Conservation (phyloP, 1,140 invertebrate genomes). For the Centruroides vittatus region DNA sequence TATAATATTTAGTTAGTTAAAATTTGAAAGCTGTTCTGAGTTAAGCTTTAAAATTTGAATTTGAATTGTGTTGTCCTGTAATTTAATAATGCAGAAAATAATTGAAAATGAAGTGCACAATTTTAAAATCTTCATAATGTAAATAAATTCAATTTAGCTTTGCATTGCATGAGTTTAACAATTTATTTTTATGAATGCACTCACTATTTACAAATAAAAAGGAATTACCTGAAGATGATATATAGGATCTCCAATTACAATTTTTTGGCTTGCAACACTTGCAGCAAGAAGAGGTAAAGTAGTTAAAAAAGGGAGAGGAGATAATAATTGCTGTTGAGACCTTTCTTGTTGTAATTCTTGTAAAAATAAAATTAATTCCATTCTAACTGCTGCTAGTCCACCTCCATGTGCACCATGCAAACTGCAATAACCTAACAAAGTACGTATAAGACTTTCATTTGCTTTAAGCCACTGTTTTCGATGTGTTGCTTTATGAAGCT, state of each 20-base stretch:
- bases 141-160: neutral
- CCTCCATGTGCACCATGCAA: conserved; percentile 90
- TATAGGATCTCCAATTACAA: conserved; percentile 49
- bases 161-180: no score
- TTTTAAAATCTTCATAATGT: conserved; percentile 20
- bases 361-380: conserved; percentile 89
- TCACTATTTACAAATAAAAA: neutral
- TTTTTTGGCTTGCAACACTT: conserved; percentile 87
- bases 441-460: conserved; percentile 86
- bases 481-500: conserved; percentile 68
- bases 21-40: no score
- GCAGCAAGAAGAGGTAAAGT: conserved; percentile 86
- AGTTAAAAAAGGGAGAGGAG: conserved; percentile 90
- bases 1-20: no score
- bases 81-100: no score
- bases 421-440: conserved; percentile 88
- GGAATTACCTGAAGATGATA: conserved; percentile 32
- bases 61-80: no score
- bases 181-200: no score
- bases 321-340: conserved; percentile 66
- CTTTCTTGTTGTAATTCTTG: conserved; percentile 90
- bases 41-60: no score
- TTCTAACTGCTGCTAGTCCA: conserved; percentile 87
- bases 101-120: conserved; percentile 7
- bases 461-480: conserved; percentile 56